These are phyloP conservation scores for Atta cephalotes DNA, from an alignment of 1,140 invertebrate genomes.

Conservation along the genomic window DNA sequence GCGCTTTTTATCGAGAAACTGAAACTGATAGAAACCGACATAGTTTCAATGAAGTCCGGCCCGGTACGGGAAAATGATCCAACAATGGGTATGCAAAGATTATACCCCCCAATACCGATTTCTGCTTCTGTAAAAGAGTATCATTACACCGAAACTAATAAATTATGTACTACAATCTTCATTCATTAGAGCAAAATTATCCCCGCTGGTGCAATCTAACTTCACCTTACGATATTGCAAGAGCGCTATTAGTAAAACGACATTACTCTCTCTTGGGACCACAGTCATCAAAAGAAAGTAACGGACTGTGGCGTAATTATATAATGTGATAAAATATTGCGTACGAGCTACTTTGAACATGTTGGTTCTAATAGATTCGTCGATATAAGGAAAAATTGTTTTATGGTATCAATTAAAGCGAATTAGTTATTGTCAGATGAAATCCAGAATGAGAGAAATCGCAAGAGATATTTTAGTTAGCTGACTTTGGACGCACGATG, in stretches of 20 bases:
- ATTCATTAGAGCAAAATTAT: slow-evolving; percentile 32
- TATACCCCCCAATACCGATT: neutral
- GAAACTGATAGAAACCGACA: slow-evolving; percentile 2
- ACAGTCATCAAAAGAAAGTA: slow-evolving; percentile 37
- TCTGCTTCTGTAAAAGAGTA: slow-evolving; percentile 1
- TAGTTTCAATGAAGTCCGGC: neutral
- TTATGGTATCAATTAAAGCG: neutral
- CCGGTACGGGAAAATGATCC: neutral
- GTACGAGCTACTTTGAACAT: neutral
- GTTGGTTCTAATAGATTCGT: neutral
- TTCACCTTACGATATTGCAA: slow-evolving; percentile 50
- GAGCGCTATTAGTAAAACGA: slow-evolving; percentile 54
- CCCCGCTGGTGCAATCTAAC: slow-evolving; percentile 48
- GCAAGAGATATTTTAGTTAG: slow-evolving; percentile 2
- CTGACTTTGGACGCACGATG: neutral
- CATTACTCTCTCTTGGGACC: slow-evolving; percentile 29
- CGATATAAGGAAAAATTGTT: neutral
- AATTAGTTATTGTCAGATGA: neutral
- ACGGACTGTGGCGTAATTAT: slow-evolving; percentile 13
- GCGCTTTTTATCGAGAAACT: slow-evolving; percentile 20
- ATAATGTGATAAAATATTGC: slow-evolving; percentile 17
- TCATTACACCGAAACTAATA: slow-evolving; percentile 24
- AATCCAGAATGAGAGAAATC: neutral
- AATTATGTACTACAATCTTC: slow-evolving; percentile 46
- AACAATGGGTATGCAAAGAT: neutral